phyloP scores from a whole-genome alignment of 2,113 vertebrate species.

The Riparia riparia region DNA sequence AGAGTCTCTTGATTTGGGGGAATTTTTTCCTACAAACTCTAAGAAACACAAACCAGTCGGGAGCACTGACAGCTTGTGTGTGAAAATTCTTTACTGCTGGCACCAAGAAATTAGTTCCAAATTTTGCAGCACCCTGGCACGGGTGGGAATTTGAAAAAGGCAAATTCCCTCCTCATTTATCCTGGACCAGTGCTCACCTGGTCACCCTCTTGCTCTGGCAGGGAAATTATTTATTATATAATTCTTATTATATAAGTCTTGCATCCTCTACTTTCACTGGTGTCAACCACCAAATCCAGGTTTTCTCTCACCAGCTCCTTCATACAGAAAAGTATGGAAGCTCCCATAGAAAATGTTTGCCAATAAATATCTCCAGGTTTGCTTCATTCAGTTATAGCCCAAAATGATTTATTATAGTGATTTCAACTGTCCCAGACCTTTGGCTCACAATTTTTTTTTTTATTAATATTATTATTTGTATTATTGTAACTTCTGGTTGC shows the following conservation, averaged over 20 bases:
- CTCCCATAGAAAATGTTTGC: not conserved
- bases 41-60: not conserved
- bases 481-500: not conserved
- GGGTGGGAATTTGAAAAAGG: not conserved
- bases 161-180: not conserved
- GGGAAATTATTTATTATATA: not conserved
- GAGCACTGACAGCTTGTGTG: not conserved
- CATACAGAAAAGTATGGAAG: not conserved
- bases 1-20: not conserved
- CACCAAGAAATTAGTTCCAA: not conserved
- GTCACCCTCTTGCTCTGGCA: not conserved
- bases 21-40: not conserved
- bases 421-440: conserved; percentile 33
- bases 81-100: not conserved
- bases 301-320: not conserved
- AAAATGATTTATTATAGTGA: conserved; percentile 55
- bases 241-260: not conserved
- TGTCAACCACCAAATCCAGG: not conserved
- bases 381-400: not conserved
- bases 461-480: conserved; percentile 36
- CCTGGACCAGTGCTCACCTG: not conserved
- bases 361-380: conserved; percentile 8
- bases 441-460: conserved; percentile 5
- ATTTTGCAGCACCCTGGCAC: not conserved
- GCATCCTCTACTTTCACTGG: not conserved